These are phyloP conservation scores for Protobothrops flavoviridis DNA, from an alignment of 2,113 vertebrate species.

Conservation along the genomic window DNA sequence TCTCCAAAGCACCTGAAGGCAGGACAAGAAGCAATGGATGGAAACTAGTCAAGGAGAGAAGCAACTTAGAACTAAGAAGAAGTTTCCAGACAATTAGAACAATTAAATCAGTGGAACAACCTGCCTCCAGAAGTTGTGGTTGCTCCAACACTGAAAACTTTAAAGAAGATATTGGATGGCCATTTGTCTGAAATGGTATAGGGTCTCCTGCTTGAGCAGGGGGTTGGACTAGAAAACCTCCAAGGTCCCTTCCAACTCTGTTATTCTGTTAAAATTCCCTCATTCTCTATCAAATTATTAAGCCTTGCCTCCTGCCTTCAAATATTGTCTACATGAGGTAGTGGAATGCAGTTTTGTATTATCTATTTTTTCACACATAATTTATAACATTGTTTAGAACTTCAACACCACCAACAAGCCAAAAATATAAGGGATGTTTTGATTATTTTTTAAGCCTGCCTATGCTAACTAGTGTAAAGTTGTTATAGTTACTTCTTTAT, in stretches of 20 bases:
- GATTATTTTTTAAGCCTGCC: not conserved
- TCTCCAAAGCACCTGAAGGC: not conserved
- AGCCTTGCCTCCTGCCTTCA: not conserved
- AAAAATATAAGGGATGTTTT: not conserved
- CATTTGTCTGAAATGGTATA: not conserved
- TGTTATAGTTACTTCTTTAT: slow-evolving; percentile 27
- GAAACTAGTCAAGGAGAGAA: not conserved
- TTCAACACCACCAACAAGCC: not conserved
- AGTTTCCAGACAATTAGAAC: not conserved
- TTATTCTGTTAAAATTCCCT: not conserved
- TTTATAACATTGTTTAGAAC: not conserved
- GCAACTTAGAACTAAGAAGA: not conserved
- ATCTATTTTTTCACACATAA: not conserved
- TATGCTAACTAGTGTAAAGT: slow-evolving; percentile 10
- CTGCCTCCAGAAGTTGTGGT: not conserved
- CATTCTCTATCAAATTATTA: not conserved
- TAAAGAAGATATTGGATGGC: too few relatives aligned
- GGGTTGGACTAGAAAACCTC: not conserved
- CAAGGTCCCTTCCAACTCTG: not conserved
- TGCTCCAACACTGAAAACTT: not conserved
- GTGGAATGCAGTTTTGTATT: not conserved
- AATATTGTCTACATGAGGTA: not conserved
- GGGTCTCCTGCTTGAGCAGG: not conserved
- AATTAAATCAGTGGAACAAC: not conserved
- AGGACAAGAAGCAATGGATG: not conserved